A percentile compares a stretch with the other conserved stretches of the same genome.
Conservation (phyloP, 2,888 invertebrate genomes). For the Argyresthia goedartella region DNA sequence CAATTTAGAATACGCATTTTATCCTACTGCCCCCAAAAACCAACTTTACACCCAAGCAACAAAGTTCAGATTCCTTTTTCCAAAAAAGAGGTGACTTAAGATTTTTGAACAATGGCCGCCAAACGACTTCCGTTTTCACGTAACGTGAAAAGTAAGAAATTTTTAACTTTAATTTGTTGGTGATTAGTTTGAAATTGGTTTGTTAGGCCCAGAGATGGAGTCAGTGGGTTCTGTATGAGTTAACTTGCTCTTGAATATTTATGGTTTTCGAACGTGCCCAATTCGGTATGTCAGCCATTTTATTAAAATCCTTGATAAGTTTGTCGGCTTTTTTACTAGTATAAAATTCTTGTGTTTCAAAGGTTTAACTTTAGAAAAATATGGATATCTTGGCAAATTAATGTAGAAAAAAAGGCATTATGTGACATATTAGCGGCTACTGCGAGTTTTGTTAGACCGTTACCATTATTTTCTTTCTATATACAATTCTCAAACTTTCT, state of each 20-base stretch:
- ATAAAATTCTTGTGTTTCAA: not conserved
- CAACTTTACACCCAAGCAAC: slow-evolving; percentile 25
- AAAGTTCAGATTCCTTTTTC: slow-evolving; percentile 26
- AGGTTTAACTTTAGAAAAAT: not conserved
- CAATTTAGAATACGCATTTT: slow-evolving; percentile 48
- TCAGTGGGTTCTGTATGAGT: slow-evolving; percentile 2
- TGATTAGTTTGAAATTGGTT: slow-evolving; percentile 10
- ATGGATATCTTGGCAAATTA: no score
- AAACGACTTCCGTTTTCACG: slow-evolving; percentile 29
- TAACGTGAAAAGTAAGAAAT: slow-evolving; percentile 11
- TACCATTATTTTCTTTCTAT: no score
- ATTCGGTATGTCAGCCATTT: not conserved
- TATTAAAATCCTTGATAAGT: not conserved
- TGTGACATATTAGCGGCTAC: no score
- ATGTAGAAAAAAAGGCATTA: no score
- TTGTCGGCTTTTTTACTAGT: not conserved
- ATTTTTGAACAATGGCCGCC: slow-evolving; percentile 13
- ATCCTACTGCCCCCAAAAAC: slow-evolving; percentile 22
- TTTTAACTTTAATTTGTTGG: not conserved
- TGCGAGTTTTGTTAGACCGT: no score
- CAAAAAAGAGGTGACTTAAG: slow-evolving; percentile 7
- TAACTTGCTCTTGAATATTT: slow-evolving; percentile 5
- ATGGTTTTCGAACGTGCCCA: not conserved
- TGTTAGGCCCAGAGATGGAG: slow-evolving; percentile 1
- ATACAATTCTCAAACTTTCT: no score